Percentiles rank a stretch among this genome's conserved stretches.
Conservation (phyloP, 2,888 invertebrate genomes). For the Caenorhabditis sp. region DNA sequence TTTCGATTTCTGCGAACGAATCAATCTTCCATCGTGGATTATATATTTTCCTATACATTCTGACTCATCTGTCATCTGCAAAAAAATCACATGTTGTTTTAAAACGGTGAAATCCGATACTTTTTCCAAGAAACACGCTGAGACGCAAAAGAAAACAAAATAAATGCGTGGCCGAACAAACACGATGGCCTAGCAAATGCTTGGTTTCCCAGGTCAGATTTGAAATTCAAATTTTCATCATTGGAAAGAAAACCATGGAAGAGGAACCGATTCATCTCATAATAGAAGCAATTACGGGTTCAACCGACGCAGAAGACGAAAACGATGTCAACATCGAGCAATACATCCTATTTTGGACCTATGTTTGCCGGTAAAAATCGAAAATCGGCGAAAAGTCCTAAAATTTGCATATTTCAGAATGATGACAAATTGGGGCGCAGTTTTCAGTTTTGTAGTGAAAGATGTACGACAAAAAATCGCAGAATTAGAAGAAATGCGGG, state of each 20-base stretch:
- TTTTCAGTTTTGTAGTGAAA: conserved; percentile 30
- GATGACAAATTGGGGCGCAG: conserved; percentile 26
- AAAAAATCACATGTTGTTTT: not conserved
- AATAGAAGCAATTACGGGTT: too few relatives aligned
- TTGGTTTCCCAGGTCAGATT: not conserved
- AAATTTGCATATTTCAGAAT: conserved; percentile 14
- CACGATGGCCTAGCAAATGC: too few relatives aligned
- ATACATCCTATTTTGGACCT: conserved; percentile 23
- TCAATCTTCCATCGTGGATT: conserved; percentile 2
- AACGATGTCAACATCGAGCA: conserved; percentile 27
- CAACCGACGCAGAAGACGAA: not conserved
- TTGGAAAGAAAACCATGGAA: not conserved
- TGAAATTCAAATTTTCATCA: not conserved
- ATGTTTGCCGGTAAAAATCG: conserved; percentile 21
- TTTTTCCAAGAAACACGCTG: too few relatives aligned
- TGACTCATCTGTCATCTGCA: not conserved
- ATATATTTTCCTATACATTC: conserved; percentile 9
- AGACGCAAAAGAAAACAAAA: too few relatives aligned
- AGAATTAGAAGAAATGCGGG: conserved; percentile 12
- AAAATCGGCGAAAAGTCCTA: too few relatives aligned
- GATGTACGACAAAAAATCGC: conserved; percentile 18
- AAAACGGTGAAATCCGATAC: too few relatives aligned
- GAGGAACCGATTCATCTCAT: too few relatives aligned
- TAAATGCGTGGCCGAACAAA: too few relatives aligned
- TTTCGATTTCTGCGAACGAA: conserved; percentile 3